Percentiles rank a stretch among this genome's conserved stretches.
Evolutionary conservation across 2,888 invertebrate genomes (phyloP).

Genomic region (Ceriagrion tenellum): DNA sequence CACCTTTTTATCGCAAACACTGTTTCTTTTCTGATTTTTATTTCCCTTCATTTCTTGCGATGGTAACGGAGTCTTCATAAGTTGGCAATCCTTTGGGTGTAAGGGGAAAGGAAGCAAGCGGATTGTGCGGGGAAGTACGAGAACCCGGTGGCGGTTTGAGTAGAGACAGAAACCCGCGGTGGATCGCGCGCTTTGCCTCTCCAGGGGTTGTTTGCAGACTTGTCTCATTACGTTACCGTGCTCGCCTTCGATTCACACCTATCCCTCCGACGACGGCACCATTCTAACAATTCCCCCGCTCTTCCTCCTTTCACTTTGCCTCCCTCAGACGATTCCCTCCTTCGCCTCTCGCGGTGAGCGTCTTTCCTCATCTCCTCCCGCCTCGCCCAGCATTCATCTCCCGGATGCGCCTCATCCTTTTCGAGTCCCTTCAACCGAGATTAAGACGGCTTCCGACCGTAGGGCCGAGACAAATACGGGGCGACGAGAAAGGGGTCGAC

Average conservation of each 20-base stretch:
- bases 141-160: conserved; percentile 68
- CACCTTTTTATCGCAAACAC: no score
- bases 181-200: conserved; percentile 66
- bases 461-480: background rate
- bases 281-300: background rate
- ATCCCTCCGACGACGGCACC: background rate
- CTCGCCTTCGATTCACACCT: conserved; percentile 18
- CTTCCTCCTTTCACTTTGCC: background rate
- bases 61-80: background rate
- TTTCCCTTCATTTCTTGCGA: no score
- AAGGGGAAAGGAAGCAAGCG: conserved; percentile 53
- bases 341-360: background rate
- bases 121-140: conserved; percentile 68
- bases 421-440: background rate
- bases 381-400: background rate
- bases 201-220: conserved; percentile 20
- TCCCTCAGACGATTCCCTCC: background rate
- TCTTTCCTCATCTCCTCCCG: no score
- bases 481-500: no score
- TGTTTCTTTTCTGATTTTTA: no score
- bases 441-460: background rate
- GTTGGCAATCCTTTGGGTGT: background rate
- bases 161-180: conserved; percentile 70
- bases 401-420: background rate
- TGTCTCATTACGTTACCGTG: conserved; percentile 24